Evolutionary conservation across 2,888 invertebrate species (phyloP), one percentile per base, ranked within the genome.

Genomic region (Dendrolimus pini): DNA sequence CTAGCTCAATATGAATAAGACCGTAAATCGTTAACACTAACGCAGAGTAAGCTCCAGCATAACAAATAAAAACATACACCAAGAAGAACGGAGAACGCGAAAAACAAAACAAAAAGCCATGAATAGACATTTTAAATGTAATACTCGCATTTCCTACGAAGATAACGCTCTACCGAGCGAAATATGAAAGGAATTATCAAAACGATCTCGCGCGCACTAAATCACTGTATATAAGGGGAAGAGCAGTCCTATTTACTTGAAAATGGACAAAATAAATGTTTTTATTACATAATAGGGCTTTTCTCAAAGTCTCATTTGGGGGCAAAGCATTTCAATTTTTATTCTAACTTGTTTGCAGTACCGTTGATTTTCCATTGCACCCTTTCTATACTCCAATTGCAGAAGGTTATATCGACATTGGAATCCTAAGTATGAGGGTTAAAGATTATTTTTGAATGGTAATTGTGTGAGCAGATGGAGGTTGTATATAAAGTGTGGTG

Each of bases 211-310:
- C 78, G 84, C 77, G 85, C 86, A 89, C 88, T 89, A 89, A 90
- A 90, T 90, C 90, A 89, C 79, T 67, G 84, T 83, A 89, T 72
- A 88, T 87, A 89, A 83, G 89, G 89, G 89, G 86, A 83, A 88
- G 83, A 83, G 82, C 79, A 81, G 78, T 84, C 79, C 78, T 86
- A 85, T 89, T 87, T 89, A 89, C 89, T 85, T 82, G 77, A 82
- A 85, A 87, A 88, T 89, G 87, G 82, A 83, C 85, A 85, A 88
- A 89, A 90, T 88, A 89, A 89, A 89, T 88, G 89, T 89, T 89
- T 89, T 88, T 85, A 87, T 89, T 89, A 89, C 89, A 89, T 89
- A 88, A 87, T 84, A 80, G 85, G 86, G 82, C 80, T 84, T 86
- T 88, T 89, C 89, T 90, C 87, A 74, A 30, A 30, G 80, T 85